Conservation (phyloP, 2,888 invertebrate species). For the Cantharis lateralis region DNA sequence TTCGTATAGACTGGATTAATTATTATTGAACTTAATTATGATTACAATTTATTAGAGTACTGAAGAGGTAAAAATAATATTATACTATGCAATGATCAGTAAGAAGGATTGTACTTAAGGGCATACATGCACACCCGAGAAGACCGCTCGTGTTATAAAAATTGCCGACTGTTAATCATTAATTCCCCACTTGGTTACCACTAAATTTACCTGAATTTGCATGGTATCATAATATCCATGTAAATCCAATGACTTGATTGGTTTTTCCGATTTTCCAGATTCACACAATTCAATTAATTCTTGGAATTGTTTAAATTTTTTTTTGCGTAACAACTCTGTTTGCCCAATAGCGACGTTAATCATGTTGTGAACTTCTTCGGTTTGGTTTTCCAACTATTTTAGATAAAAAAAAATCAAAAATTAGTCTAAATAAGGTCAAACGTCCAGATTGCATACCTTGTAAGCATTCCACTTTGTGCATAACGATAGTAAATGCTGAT, state of each 20-base stretch:
- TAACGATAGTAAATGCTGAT: constrained; percentile 58
- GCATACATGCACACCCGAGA: no score
- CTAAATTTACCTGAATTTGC: constrained; percentile 66
- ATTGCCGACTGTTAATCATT: no score
- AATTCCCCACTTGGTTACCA: no score
- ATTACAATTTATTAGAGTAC: no score
- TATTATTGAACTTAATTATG: no score
- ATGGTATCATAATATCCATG: constrained; percentile 91
- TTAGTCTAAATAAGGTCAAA: background rate
- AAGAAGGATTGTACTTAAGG: no score
- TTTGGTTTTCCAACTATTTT: constrained; percentile 42
- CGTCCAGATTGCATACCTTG: constrained; percentile 38
- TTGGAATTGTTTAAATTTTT: constrained; percentile 80
- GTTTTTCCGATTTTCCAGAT: constrained; percentile 53
- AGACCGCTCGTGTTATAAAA: no score
- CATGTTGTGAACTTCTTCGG: constrained; percentile 62
- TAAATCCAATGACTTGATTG: constrained; percentile 71
- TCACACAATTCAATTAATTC: constrained; percentile 59
- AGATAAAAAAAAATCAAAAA: constrained; percentile 31
- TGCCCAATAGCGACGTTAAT: constrained; percentile 78
- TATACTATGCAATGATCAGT: no score
- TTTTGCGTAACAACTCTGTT: constrained; percentile 72
- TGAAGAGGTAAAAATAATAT: no score
- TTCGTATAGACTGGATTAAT: no score
- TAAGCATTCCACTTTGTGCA: constrained; percentile 63